Evolutionary conservation across 1,140 invertebrate species (phyloP).

Genomic region (Druon quercuslanigerum): DNA sequence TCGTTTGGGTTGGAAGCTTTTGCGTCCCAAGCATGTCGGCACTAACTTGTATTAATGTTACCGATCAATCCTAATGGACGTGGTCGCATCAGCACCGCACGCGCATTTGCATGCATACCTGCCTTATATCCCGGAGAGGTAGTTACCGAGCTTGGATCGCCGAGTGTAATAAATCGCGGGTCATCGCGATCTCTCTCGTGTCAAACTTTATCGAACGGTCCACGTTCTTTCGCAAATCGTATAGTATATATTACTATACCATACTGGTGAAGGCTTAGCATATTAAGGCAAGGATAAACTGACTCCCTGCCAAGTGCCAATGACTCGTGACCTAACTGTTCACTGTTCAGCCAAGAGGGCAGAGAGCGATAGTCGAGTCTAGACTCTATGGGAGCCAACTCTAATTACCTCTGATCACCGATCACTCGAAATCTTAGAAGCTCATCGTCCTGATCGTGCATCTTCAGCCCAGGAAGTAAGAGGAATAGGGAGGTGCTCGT

Average conservation of each 20-base stretch:
- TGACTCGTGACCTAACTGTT: conserved; percentile 31
- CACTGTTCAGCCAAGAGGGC: not conserved
- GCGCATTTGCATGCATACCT: conserved; percentile 67
- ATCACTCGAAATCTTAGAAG: no score
- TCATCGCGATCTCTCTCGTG: conserved; percentile 62
- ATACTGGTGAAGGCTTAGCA: no score
- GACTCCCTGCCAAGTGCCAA: not conserved
- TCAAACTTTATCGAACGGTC: conserved; percentile 42
- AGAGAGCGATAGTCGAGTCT: not conserved
- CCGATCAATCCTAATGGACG: conserved; percentile 74
- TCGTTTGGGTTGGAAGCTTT: conserved; percentile 45
- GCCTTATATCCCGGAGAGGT: conserved; percentile 39
- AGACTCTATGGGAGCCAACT: not conserved
- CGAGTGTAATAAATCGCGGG: conserved; percentile 61
- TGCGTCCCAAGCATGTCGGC: conserved; percentile 67
- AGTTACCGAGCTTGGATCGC: conserved; percentile 39
- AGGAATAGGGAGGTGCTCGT: no score
- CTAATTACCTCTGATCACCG: no score
- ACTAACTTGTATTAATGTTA: conserved; percentile 75
- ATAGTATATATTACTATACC: not conserved
- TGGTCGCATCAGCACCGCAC: conserved; percentile 65
- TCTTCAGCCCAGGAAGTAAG: no score
- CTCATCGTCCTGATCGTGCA: no score
- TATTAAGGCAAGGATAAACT: not conserved
- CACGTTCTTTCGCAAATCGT: conserved; percentile 23